Percentiles rank a stretch among this genome's conserved stretches.
phyloP scores from a whole-genome alignment of 2,797 vertebrate species.

The Enteromius fasciolatus region DNA sequence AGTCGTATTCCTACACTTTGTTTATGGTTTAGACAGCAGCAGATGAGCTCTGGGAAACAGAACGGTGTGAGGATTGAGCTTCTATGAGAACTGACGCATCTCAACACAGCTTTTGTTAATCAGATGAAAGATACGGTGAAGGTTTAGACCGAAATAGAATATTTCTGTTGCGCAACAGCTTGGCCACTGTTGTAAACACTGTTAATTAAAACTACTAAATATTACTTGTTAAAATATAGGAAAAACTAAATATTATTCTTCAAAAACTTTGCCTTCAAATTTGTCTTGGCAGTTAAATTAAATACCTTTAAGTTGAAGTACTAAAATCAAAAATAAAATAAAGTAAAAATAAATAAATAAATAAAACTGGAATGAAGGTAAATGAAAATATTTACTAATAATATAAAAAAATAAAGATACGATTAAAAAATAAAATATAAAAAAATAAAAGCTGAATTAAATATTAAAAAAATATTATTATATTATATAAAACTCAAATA shows the following conservation, averaged over 20 bases:
- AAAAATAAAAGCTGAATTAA: not conserved
- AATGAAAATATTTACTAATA: not conserved
- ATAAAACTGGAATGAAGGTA: not conserved
- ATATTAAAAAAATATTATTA: not conserved
- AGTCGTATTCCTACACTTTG: conserved; percentile 57
- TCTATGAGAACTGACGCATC: conserved; percentile 10
- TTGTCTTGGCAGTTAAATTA: not conserved
- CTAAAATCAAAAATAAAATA: not conserved
- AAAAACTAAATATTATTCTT: too few relatives aligned
- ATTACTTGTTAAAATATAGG: not conserved
- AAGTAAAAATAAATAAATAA: not conserved
- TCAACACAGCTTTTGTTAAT: not conserved
- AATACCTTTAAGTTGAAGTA: not conserved
- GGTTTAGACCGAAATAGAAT: not conserved
- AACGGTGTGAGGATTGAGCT: conserved; percentile 53
- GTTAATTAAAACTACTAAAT: not conserved
- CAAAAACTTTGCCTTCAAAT: not conserved
- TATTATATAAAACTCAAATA: not conserved
- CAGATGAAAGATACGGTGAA: not conserved
- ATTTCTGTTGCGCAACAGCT: not conserved
- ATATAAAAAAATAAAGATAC: not conserved
- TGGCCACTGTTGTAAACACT: not conserved
- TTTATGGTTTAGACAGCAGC: conserved; percentile 59
- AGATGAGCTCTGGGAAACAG: conserved; percentile 50
- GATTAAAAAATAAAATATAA: not conserved